Conservation (phyloP, 2,797 vertebrate species). For the Cyclopterus lumpus region DNA sequence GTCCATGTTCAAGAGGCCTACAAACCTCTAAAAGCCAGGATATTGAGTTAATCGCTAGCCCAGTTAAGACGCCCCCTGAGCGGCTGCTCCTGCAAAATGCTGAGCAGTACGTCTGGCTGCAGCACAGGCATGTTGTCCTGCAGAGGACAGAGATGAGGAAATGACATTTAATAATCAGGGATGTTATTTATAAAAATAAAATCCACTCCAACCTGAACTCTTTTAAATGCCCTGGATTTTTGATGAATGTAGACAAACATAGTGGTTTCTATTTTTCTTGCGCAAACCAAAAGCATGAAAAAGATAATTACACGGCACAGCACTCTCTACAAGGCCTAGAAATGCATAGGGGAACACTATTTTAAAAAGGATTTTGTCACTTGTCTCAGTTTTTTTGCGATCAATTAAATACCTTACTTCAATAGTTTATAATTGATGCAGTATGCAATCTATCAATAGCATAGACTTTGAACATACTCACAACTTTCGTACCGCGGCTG, state of each 20-base stretch:
- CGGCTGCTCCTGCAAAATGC: conserved; percentile 55
- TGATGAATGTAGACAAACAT: conserved; percentile 37
- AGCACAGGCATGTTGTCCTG: conserved; percentile 36
- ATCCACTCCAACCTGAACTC: conserved; percentile 49
- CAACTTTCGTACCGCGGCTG: conserved; percentile 63
- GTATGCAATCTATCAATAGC: conserved; percentile 50
- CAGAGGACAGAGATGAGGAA: conserved; percentile 42
- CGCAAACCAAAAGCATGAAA: conserved; percentile 41
- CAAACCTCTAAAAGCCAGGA: conserved; percentile 72
- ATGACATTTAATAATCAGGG: conserved; percentile 58
- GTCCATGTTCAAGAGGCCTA: conserved; percentile 71
- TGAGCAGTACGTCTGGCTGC: conserved; percentile 49
- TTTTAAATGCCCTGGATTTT: conserved; percentile 49
- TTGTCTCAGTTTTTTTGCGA: conserved; percentile 14
- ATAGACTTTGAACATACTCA: conserved; percentile 64
- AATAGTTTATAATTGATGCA: conserved; percentile 35
- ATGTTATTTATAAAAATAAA: conserved; percentile 67
- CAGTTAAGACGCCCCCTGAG: conserved; percentile 52
- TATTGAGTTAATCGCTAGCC: conserved; percentile 65
- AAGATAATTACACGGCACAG: not conserved
- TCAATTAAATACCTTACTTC: conserved; percentile 16
- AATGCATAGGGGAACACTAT: conserved; percentile 23
- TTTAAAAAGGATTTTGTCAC: conserved; percentile 27
- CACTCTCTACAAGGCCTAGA: not conserved
- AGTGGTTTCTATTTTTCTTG: conserved; percentile 18